Percentiles rank a stretch among this genome's conserved stretches.
Conservation (phyloP, 2,797 vertebrate genomes). For the Tokudaia tokunoshimensis region DNA sequence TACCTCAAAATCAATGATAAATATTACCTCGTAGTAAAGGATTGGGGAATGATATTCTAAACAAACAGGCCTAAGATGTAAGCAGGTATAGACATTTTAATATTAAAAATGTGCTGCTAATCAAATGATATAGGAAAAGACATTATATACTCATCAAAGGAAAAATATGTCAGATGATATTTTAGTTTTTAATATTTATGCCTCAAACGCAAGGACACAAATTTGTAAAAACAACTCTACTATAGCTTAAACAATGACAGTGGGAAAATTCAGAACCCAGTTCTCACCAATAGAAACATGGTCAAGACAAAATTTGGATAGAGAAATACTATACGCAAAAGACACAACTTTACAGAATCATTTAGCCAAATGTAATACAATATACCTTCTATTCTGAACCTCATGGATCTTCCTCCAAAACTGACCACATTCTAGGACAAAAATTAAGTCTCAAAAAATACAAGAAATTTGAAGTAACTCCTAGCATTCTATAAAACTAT, state of each 20-base stretch:
- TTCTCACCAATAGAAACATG: neutral
- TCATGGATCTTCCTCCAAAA: neutral
- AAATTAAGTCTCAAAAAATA: neutral
- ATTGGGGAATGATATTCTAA: no score
- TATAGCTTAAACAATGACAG: neutral
- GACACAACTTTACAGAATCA: neutral
- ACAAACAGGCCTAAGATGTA: neutral
- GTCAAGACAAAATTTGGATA: neutral
- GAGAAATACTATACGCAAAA: neutral
- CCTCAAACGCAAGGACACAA: neutral
- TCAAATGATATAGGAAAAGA: neutral
- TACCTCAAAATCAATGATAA: no score
- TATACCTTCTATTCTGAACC: neutral
- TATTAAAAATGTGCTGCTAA: neutral
- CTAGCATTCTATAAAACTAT: neutral
- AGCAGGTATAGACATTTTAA: neutral
- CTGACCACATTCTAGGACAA: neutral
- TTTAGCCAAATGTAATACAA: neutral
- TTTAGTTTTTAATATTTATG: neutral
- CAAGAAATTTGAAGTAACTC: neutral
- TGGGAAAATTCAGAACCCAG: neutral
- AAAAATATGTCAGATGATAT: neutral
- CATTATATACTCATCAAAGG: neutral
- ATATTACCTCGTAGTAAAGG: no score
- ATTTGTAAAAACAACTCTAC: neutral